Conservation (phyloP, 2,888 invertebrate species). For the Vesta saturnalis region DNA sequence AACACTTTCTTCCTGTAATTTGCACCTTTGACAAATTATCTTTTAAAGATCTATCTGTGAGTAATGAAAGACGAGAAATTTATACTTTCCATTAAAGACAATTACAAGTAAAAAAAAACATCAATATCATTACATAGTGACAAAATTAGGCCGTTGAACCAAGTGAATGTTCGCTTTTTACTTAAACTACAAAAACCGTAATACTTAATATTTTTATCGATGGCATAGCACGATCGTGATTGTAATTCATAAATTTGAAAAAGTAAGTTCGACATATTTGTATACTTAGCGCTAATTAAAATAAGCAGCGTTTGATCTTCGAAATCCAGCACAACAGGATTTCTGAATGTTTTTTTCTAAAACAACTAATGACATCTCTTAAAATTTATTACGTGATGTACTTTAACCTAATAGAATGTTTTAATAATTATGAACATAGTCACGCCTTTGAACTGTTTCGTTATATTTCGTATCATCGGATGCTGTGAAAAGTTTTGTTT, state of each 20-base stretch:
- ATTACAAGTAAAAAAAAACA: slow-evolving; percentile 7
- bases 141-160: slow-evolving; percentile 9
- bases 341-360: background rate
- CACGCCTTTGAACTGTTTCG: background rate
- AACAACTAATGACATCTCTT: slow-evolving; percentile 4
- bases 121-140: background rate
- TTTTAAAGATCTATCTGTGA: slow-evolving; percentile 4
- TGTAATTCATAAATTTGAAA: background rate
- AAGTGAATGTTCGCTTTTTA: slow-evolving; percentile 8
- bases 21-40: slow-evolving; percentile 33
- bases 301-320: slow-evolving; percentile 2
- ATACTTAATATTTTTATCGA: background rate
- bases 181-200: background rate
- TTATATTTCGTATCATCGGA: no score
- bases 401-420: background rate
- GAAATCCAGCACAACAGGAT: background rate
- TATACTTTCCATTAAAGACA: slow-evolving; percentile 14
- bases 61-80: slow-evolving; percentile 10
- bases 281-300: background rate
- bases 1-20: slow-evolving; percentile 38
- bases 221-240: background rate
- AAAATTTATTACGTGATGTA: slow-evolving; percentile 7
- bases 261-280: background rate
- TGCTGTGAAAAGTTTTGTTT: background rate
- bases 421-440: background rate